These are phyloP conservation scores for Caenorhabditis parvicauda DNA, from an alignment of 2,888 invertebrate species.

Conservation along the genomic window DNA sequence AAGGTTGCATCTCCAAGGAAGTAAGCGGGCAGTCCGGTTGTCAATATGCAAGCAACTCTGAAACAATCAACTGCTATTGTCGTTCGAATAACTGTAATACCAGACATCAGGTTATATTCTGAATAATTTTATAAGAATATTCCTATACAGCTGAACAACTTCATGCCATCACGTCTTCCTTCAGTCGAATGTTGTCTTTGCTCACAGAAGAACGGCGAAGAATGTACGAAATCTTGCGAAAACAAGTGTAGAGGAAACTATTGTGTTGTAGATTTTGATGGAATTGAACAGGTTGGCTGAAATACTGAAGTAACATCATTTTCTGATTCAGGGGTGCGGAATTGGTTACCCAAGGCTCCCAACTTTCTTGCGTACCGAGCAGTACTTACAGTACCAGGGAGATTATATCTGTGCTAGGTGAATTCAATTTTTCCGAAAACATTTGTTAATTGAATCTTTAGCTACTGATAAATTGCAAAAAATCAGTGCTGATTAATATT, in stretches of 20 bases:
- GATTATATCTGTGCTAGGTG: slow-evolving; percentile 54
- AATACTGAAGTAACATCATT: slow-evolving; percentile 1
- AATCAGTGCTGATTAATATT: too few species aligned
- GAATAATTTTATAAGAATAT: slow-evolving; percentile 9
- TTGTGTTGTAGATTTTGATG: slow-evolving; percentile 60
- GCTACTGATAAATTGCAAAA: too few species aligned
- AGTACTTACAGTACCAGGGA: slow-evolving; percentile 52
- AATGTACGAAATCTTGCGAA: slow-evolving; percentile 48
- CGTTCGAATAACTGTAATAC: slow-evolving; percentile 54
- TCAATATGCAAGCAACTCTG: slow-evolving; percentile 57
- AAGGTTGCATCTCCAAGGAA: slow-evolving; percentile 57
- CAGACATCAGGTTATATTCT: slow-evolving; percentile 34
- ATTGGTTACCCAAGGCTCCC: slow-evolving; percentile 56
- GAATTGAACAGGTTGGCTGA: slow-evolving; percentile 51
- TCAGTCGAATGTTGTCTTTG: slow-evolving; percentile 60
- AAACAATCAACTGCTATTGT: slow-evolving; percentile 60
- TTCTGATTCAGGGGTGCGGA: slow-evolving; percentile 53
- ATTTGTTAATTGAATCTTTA: too few species aligned
- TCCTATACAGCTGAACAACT: slow-evolving; percentile 48
- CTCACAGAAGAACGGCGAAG: slow-evolving; percentile 52
- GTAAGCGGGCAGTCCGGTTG: slow-evolving; percentile 54
- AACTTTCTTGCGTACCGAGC: slow-evolving; percentile 52
- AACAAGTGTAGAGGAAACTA: slow-evolving; percentile 58
- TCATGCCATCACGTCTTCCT: slow-evolving; percentile 51
- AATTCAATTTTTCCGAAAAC: not conserved